Base-by-base conservation (phyloP, 2,797 vertebrate genomes). In the Gila robusta region DNA sequence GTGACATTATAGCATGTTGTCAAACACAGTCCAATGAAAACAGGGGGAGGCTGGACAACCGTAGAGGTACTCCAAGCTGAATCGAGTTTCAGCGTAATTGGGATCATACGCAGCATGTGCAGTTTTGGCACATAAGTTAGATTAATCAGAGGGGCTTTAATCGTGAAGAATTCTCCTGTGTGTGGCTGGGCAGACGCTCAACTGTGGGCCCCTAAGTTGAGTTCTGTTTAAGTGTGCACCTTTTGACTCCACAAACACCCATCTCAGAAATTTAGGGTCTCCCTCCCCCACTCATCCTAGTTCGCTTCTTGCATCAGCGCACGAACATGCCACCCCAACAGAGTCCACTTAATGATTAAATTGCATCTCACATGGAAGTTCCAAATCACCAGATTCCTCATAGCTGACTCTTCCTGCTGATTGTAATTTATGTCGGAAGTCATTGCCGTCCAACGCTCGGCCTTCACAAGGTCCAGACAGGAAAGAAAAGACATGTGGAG, bases 131-230 rank as follows among this genome's bases (percentile, higher is more conserved):
- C 95, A 95, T 94, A 95, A 89, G 89, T 92, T 92, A 92, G 93
- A 96, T 96, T 97, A 96, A 96, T 97, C 96, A 97, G 95, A 94
- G 95, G 91, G 86, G 92, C 95, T 96, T 96, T 96, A 97, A 96
- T 96, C 91, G 94, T 92, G 93, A 93, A 94, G 95, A 96, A 95
- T 94, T 95, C 92, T 96, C 92, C 79, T 93, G 92, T 94, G 94
- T 93, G 91, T 92, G 94, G 94, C 93, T 92, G 92, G 93, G 89
- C 88, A 92, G 93, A 94, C 89, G 92, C 92, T 94, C 91, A 89
- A 87, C 90, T 90, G 89, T 89, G 92, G 94, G 94, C 93, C 93
- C 89, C 93, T 86, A 92, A 91, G 92, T 94, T 94, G 92, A 93
- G 95, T 92, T 92, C 92, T 94, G 92, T 94, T 95, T 95, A 94